phyloP scores from a whole-genome alignment of 2,113 vertebrate species.

The Lampris megalopsis region DNA sequence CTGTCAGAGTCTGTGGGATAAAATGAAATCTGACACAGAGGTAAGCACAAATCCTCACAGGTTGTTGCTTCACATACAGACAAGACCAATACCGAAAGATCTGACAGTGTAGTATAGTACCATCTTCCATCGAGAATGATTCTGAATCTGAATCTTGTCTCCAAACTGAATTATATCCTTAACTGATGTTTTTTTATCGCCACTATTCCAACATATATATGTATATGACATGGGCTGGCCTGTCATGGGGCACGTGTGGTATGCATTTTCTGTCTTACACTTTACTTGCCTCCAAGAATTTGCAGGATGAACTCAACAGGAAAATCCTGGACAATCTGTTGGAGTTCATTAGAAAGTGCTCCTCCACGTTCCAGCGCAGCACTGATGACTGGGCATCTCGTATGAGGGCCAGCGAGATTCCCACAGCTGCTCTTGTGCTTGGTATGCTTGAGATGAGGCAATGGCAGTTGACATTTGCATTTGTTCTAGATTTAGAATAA shows the following conservation, averaged over 20 bases:
- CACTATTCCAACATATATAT: no score
- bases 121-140: no score
- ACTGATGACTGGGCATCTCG: slow-evolving; percentile 83
- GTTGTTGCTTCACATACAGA: background rate
- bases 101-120: no score
- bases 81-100: background rate
- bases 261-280: slow-evolving; percentile 11
- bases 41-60: slow-evolving; percentile 72
- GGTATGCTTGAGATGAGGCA: slow-evolving; percentile 67
- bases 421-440: slow-evolving; percentile 91
- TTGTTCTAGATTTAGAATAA: background rate
- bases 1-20: slow-evolving; percentile 87
- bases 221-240: background rate
- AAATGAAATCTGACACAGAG: slow-evolving; percentile 88
- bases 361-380: slow-evolving; percentile 77
- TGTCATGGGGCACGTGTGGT: background rate
- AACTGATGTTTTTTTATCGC: background rate
- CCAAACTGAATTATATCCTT: background rate
- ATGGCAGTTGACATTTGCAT: background rate
- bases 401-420: slow-evolving; percentile 92
- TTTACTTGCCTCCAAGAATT: slow-evolving; percentile 73
- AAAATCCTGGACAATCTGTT: slow-evolving; percentile 89
- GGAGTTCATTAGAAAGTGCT: slow-evolving; percentile 86
- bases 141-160: no score
- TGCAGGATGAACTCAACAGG: slow-evolving; percentile 93